Evolutionary conservation across 2,888 invertebrate species (phyloP).

Genomic region (Fragum fragum): DNA sequence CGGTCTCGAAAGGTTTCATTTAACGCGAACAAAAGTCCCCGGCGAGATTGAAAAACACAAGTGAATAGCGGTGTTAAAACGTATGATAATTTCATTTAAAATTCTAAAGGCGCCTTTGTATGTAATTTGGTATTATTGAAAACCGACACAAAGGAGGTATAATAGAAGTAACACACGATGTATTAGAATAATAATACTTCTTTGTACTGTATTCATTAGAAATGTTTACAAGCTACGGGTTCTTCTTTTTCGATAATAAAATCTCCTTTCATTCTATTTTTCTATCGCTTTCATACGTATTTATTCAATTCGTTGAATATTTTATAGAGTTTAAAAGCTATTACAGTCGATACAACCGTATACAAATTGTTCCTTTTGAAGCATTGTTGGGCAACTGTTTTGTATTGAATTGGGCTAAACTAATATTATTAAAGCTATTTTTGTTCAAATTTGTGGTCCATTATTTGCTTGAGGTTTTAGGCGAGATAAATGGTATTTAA

Average conservation of each 20-base stretch:
- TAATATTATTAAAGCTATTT: slow-evolving; percentile 31
- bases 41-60: slow-evolving; percentile 51
- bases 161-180: slow-evolving; percentile 62
- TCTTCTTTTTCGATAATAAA: slow-evolving; percentile 58
- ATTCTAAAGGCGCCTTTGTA: slow-evolving; percentile 68
- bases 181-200: slow-evolving; percentile 54
- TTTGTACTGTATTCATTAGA: slow-evolving; percentile 63
- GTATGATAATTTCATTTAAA: slow-evolving; percentile 73
- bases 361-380: slow-evolving; percentile 28
- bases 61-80: slow-evolving; percentile 70
- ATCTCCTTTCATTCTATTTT: slow-evolving; percentile 62
- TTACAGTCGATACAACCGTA: slow-evolving; percentile 23
- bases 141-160: slow-evolving; percentile 49
- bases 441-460: slow-evolving; percentile 21
- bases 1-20: slow-evolving; percentile 61
- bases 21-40: slow-evolving; percentile 58
- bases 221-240: slow-evolving; percentile 57
- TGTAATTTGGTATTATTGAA: slow-evolving; percentile 67
- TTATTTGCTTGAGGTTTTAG: not conserved
- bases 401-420: slow-evolving; percentile 9
- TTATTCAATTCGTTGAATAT: slow-evolving; percentile 60
- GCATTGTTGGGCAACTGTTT: slow-evolving; percentile 27
- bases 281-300: slow-evolving; percentile 48
- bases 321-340: slow-evolving; percentile 54
- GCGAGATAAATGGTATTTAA: slow-evolving; percentile 2